Base-by-base conservation (phyloP, 2,797 vertebrate genomes). In the Strix occidentalis region DNA sequence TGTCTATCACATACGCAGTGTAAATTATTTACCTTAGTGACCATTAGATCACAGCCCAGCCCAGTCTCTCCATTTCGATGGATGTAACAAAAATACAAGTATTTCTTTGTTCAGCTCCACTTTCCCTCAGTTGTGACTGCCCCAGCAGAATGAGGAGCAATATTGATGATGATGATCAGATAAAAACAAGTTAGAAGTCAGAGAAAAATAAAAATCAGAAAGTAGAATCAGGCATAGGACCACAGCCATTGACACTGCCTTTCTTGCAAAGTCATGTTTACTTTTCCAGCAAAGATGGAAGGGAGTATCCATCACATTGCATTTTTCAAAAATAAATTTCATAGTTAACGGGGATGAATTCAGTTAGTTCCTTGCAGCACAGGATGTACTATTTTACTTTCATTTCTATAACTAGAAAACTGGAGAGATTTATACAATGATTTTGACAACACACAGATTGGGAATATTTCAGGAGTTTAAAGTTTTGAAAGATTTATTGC, bases 291-390 rank as follows among this genome's bases (percentile, higher is more conserved):
- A 37, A 53, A 53, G 23, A 21, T 31, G 25, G 33, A 45, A 65
- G 10, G 18, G 18, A 39, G 5, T 16, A 25, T 48, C 41, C 8
- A n/a, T 69, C 13, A 41, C 0, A 0, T 29, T 68, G 33, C 20
- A 77, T 70, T 79, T 60, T 29, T 35, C 2, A 77, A 31, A 80
- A 57, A 25, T 21, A 28, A 26, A 43, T 50, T 19, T 60, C 37
- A 5, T 31, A 28, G 21, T 39, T 64, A 61, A 25, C 9, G 35
- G 54, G 39, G 15, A 51, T 71, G 16, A 86, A 83, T 56, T 78
- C 31, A n/a, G 6, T 50, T 51, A 18, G 48, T 33, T 65, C 9
- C 28, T 90, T 91, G 33, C 78, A 83, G 64, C 31, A 31, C 50
- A 84, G 4, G 16, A 51, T 68, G 11, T 41, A 10, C 31, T 60